phyloP scores from a whole-genome alignment of 37 sponge, comb jelly and placozoan species.

The Amphimedon queenslandica region DNA sequence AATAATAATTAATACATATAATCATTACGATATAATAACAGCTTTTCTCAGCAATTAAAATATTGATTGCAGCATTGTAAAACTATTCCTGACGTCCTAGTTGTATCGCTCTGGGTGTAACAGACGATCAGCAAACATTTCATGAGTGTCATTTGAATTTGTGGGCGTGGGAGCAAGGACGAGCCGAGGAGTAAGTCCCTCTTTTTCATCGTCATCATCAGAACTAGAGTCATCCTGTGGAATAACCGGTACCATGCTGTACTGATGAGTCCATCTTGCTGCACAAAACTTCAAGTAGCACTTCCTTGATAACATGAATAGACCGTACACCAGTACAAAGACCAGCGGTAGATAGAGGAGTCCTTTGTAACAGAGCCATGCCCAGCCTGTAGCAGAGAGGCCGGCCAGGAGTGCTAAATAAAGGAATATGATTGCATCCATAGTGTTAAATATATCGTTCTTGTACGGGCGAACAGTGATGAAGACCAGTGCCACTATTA shows the following conservation, averaged over 20 bases:
- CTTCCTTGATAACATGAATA: too few species aligned
- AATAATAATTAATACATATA: too few species aligned
- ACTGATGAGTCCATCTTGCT: too few species aligned
- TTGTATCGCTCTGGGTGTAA: background rate
- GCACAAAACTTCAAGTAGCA: too few species aligned
- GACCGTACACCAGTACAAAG: background rate
- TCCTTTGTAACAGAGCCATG: background rate
- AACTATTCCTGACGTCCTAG: too few species aligned
- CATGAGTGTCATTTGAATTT: background rate
- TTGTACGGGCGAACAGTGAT: slow-evolving; percentile 54
- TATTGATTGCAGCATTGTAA: too few species aligned
- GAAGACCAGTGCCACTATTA: slow-evolving; percentile 7
- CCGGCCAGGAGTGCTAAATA: background rate
- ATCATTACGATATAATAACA: too few species aligned
- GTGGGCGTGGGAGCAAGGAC: background rate
- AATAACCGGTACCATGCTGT: too few species aligned
- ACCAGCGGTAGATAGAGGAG: background rate
- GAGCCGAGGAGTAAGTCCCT: background rate
- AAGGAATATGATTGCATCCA: slow-evolving; percentile 50
- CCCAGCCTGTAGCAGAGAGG: background rate
- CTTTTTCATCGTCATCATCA: background rate
- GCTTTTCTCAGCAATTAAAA: too few species aligned
- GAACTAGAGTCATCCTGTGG: too few species aligned
- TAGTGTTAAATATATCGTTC: slow-evolving; percentile 31
- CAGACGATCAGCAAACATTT: background rate